These are phyloP conservation scores for Xenopus borealis DNA, from an alignment of 2,113 vertebrate species.

Conservation along the genomic window DNA sequence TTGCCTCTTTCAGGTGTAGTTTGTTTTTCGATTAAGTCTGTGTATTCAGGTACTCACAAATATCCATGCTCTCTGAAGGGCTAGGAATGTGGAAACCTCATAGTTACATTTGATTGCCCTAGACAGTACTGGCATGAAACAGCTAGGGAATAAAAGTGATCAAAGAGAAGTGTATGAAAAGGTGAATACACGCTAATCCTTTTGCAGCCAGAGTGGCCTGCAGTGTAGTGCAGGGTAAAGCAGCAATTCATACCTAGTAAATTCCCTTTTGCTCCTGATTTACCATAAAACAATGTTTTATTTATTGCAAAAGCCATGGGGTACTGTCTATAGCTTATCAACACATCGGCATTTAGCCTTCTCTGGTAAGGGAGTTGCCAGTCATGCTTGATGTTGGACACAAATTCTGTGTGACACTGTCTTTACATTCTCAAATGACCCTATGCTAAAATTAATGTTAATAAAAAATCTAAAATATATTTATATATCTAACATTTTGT, in stretches of 20 bases:
- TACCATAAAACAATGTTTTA: neutral
- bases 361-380: too few species aligned
- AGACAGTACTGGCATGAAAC: constrained; percentile 57
- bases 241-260: neutral
- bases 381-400: too few species aligned
- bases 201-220: neutral
- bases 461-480: too few species aligned
- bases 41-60: constrained; percentile 73
- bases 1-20: constrained; percentile 65
- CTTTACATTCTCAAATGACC: too few species aligned
- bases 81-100: constrained; percentile 65
- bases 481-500: too few species aligned
- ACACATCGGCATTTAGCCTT: neutral
- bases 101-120: constrained; percentile 62
- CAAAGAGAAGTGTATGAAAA: constrained; percentile 53
- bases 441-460: too few species aligned
- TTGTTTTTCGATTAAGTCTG: constrained; percentile 74
- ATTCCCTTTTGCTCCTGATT: neutral
- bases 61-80: constrained; percentile 61
- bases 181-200: neutral
- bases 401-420: too few species aligned
- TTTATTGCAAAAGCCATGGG: neutral
- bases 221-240: neutral
- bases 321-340: neutral
- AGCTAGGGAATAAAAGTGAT: constrained; percentile 58